Conservation (phyloP, 2,113 vertebrate genomes). For the Synchiropus splendidus region DNA sequence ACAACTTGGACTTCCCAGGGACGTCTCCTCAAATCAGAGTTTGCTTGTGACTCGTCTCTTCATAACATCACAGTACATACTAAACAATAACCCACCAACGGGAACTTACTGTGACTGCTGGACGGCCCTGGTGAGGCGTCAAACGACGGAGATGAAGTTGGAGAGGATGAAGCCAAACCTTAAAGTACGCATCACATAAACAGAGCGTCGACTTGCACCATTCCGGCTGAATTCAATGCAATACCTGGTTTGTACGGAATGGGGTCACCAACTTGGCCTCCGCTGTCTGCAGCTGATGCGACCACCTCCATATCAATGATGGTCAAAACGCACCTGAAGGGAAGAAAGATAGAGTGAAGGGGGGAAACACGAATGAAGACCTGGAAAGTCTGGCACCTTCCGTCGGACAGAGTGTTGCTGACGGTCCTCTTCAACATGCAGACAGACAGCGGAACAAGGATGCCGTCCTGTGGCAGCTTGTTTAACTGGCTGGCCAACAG, state of each 20-base stretch:
- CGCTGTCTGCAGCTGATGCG: constrained; percentile 66
- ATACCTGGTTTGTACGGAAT: constrained; percentile 57
- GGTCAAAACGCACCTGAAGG: constrained; percentile 69
- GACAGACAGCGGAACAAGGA: constrained; percentile 66
- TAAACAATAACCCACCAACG: no score
- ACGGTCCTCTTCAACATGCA: constrained; percentile 73
- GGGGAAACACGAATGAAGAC: constrained; percentile 5
- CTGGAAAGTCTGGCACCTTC: constrained; percentile 68
- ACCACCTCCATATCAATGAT: constrained; percentile 75
- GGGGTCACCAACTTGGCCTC: constrained; percentile 77
- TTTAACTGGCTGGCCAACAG: constrained; percentile 75
- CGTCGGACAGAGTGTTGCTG: constrained; percentile 73
- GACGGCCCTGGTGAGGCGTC: no score
- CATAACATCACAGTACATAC: no score
- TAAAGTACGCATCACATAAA: no score
- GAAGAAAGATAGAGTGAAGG: background rate
- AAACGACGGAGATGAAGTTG: no score
- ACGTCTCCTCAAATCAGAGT: no score
- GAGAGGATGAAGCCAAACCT: no score
- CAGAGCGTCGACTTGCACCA: no score
- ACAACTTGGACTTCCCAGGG: no score
- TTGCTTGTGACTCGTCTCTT: no score
- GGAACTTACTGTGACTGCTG: no score
- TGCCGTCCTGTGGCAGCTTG: constrained; percentile 60
- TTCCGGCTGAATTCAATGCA: no score